Conservation (phyloP, 2,888 invertebrate species). For the Leptopilina drosophilae region DNA sequence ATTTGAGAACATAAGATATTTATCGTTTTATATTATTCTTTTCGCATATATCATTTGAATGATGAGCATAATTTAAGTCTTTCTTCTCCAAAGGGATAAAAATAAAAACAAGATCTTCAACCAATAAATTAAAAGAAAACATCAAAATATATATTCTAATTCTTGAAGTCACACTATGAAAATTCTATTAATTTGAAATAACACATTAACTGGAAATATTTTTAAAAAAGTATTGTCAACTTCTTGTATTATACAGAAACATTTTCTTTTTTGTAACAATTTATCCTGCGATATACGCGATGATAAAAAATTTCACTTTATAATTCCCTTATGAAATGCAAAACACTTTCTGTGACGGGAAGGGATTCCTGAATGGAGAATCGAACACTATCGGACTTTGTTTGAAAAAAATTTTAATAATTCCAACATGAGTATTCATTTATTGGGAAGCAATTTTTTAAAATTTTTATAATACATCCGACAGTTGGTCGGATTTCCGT, state of each 20-base stretch:
- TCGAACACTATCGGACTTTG: slow-evolving; percentile 19
- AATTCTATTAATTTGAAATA: too few relatives aligned
- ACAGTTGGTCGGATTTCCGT: too few relatives aligned
- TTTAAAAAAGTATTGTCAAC: too few relatives aligned
- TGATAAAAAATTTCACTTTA: slow-evolving; percentile 23
- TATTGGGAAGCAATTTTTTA: not conserved
- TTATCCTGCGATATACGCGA: not conserved
- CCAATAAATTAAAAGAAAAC: slow-evolving; percentile 14
- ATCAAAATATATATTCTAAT: not conserved
- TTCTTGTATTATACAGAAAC: not conserved
- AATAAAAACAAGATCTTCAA: slow-evolving; percentile 13
- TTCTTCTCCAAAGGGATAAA: slow-evolving; percentile 1
- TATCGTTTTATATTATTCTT: slow-evolving; percentile 30
- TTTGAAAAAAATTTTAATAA: not conserved
- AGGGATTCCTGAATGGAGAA: slow-evolving; percentile 3
- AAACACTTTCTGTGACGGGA: slow-evolving; percentile 15
- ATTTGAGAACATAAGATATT: slow-evolving; percentile 29
- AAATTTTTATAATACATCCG: too few relatives aligned
- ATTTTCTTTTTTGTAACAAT: not conserved
- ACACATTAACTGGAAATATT: too few relatives aligned
- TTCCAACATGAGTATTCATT: slow-evolving; percentile 18
- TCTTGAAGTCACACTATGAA: not conserved
- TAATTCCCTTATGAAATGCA: slow-evolving; percentile 18
- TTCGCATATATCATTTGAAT: slow-evolving; percentile 23
- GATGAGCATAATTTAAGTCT: slow-evolving; percentile 29